Evolutionary conservation across 2,113 vertebrate genomes (phyloP), one percentile per base, ranked within the genome.

Genomic region (Todiramphus chloris): DNA sequence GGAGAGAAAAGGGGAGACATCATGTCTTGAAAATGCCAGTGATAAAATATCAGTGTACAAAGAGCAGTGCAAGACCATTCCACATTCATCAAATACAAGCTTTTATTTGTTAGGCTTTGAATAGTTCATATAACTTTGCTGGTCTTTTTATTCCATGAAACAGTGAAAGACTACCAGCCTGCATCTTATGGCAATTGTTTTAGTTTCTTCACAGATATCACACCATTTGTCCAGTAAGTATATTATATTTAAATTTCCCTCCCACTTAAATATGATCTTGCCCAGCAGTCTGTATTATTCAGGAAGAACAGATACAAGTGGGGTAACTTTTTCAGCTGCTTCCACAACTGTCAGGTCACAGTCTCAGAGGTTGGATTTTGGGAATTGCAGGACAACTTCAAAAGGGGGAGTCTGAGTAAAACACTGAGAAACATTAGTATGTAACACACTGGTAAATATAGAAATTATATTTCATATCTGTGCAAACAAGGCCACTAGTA

Each of bases 201-300:
- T 72, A 44, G 51, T 80, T 95, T 93, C 80, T 81, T 91, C 62
- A 76, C 72, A 93, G 75, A 83, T 86, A 48, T 60, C 87, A 80
- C 81, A 37, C 43, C 12, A 28, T 83, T 83, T 44, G 80, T 94
- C 76, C 58, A 93, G 80, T 73, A 68, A 86, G 75, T 89, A 48
- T 89, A 83, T 87, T 81, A 50, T 87, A 58, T 80, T 90, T 64
- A 70, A 83, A 75, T 91, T 94, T 91, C 62, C 68, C 44, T 92
- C 53, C 67, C 50, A 63, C 37, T 82, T 90, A 69, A 33, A 74
- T 85, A n/a, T 91, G 67, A 63, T 79, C 70, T 78, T 88, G 55
- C 46, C 64, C 59, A 74, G 53, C 25, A 50, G 58, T 62, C 53
- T 6, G 6, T 73, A 59, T 92, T 92, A 83, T 60, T 80, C 63